Conservation (phyloP, 2,797 vertebrate genomes). For the Sebastes vulpes region DNA sequence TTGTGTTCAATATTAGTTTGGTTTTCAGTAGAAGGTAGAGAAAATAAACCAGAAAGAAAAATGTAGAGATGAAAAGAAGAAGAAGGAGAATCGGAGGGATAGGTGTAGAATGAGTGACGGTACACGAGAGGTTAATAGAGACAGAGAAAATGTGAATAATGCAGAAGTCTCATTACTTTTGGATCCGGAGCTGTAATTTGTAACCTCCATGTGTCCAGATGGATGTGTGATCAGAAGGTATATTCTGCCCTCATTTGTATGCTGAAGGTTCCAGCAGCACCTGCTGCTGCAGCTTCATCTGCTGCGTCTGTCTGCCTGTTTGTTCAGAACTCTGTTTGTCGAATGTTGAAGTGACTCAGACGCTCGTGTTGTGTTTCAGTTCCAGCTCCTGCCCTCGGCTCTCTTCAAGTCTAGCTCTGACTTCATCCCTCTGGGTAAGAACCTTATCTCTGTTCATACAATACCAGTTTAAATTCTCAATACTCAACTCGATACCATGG, state of each 20-base stretch:
- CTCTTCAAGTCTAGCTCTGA: conserved; percentile 97
- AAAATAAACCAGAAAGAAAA: background rate
- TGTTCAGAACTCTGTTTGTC: background rate
- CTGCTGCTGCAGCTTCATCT: background rate
- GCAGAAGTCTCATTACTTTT: no score
- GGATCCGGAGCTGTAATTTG: no score
- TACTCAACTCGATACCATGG: no score
- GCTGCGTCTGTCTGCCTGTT: background rate
- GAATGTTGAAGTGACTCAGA: background rate
- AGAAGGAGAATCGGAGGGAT: background rate
- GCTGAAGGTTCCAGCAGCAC: background rate
- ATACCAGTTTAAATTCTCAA: no score
- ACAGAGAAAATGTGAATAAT: background rate
- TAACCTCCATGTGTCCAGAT: background rate
- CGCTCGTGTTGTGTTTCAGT: conserved; percentile 84
- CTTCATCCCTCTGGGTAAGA: conserved; percentile 97
- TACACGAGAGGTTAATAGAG: background rate
- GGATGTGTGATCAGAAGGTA: background rate
- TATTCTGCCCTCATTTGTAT: background rate
- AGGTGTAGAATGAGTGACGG: background rate
- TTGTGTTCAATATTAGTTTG: no score
- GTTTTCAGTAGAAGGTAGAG: background rate
- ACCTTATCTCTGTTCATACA: background rate
- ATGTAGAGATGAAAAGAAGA: background rate
- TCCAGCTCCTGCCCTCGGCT: conserved; percentile 97